Percentiles rank a stretch among this genome's conserved stretches.
Conservation (phyloP, 2,888 invertebrate genomes). For the Dione juno region DNA sequence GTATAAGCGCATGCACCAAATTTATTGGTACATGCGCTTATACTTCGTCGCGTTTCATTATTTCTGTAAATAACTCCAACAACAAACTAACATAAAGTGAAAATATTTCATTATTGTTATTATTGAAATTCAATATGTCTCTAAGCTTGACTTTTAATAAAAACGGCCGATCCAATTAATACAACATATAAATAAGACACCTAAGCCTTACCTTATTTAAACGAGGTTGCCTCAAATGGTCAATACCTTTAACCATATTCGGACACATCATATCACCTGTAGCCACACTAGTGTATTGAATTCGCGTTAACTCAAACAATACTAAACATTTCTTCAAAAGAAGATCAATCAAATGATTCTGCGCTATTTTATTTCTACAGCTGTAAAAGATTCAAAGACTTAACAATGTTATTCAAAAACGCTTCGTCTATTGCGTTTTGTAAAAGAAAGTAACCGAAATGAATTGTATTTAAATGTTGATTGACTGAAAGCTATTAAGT, state of each 20-base stretch:
- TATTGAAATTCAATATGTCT: too few relatives aligned
- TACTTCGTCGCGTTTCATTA: too few relatives aligned
- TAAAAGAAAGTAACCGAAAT: slow-evolving; percentile 20
- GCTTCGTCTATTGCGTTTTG: slow-evolving; percentile 12
- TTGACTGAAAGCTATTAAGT: slow-evolving; percentile 23
- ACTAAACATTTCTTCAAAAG: slow-evolving; percentile 31
- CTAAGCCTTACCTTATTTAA: slow-evolving; percentile 89
- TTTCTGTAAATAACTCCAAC: too few relatives aligned
- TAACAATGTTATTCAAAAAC: slow-evolving; percentile 17
- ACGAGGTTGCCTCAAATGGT: slow-evolving; percentile 93
- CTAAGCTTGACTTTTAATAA: not conserved
- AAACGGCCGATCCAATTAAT: slow-evolving; percentile 3
- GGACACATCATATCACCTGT: slow-evolving; percentile 91
- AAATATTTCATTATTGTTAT: too few relatives aligned
- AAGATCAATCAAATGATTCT: slow-evolving; percentile 22
- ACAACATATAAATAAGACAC: slow-evolving; percentile 3
- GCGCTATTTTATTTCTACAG: slow-evolving; percentile 31
- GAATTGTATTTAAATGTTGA: slow-evolving; percentile 24
- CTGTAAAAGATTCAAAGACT: slow-evolving; percentile 26
- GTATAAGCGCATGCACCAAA: too few relatives aligned
- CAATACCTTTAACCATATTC: slow-evolving; percentile 92
- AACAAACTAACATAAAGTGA: too few relatives aligned
- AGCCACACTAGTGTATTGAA: slow-evolving; percentile 86
- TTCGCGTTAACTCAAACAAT: slow-evolving; percentile 24
- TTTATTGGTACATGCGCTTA: too few relatives aligned